These are phyloP conservation scores for Tenodera sinensis DNA, from an alignment of 2,888 invertebrate genomes.

Conservation along the genomic window DNA sequence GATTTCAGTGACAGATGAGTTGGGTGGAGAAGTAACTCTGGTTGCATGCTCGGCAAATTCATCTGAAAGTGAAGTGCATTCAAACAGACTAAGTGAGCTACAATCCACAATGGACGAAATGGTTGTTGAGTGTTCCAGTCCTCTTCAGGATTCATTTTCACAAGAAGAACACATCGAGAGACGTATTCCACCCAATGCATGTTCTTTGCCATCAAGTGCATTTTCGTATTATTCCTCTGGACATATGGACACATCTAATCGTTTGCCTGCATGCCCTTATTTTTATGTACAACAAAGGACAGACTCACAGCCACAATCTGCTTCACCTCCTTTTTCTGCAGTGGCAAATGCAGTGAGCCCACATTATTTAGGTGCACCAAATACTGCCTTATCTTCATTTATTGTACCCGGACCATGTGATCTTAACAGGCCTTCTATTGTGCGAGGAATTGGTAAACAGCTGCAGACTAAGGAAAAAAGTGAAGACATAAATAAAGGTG, in stretches of 20 bases:
- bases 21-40: conserved; percentile 77
- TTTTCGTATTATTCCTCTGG: not conserved
- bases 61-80: conserved; percentile 58
- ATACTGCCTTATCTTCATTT: conserved; percentile 46
- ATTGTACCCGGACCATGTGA: conserved; percentile 71
- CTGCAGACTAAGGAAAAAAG: not conserved
- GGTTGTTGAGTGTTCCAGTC: conserved; percentile 29
- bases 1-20: conserved; percentile 88
- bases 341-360: not conserved
- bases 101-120: not conserved
- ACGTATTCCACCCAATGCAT: not conserved
- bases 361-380: not conserved
- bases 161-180: not conserved
- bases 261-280: not conserved
- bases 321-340: not conserved
- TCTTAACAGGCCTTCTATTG: conserved; percentile 73
- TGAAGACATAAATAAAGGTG: not conserved
- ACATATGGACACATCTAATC: not conserved
- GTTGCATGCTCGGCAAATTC: conserved; percentile 67
- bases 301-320: not conserved
- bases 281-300: not conserved
- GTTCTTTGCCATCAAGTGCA: not conserved
- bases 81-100: conserved; percentile 23
- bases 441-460: conserved; percentile 67
- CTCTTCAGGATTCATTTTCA: not conserved